Conservation (phyloP, 2,888 invertebrate genomes). For the Agrotis segetum region DNA sequence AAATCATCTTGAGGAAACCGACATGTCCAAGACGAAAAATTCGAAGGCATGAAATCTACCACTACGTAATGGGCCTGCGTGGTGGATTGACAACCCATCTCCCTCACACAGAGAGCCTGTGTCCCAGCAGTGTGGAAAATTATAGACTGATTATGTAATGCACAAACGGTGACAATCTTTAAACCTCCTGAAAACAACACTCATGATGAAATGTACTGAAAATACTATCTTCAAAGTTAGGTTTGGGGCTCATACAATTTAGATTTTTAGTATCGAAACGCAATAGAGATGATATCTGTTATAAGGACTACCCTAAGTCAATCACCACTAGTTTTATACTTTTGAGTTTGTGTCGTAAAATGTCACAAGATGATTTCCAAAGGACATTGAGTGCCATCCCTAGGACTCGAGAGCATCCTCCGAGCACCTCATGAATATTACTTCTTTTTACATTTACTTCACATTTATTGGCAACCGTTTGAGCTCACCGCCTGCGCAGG, state of each 20-base stretch:
- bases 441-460: conserved; percentile 82
- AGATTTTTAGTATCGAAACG: neutral
- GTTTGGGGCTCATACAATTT: neutral
- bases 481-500: conserved; percentile 80
- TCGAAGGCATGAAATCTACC: too few relatives aligned
- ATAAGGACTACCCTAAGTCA: neutral
- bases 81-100: too few relatives aligned
- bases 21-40: too few relatives aligned
- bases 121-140: too few relatives aligned
- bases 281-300: neutral
- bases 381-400: conserved; percentile 56
- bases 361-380: neutral
- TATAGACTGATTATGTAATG: too few relatives aligned
- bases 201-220: too few relatives aligned
- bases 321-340: too few relatives aligned
- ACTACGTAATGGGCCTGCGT: too few relatives aligned
- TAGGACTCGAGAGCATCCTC: conserved; percentile 68
- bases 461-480: conserved; percentile 83
- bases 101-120: too few relatives aligned
- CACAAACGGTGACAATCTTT: too few relatives aligned
- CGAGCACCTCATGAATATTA: conserved; percentile 83
- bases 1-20: too few relatives aligned
- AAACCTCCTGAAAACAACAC: neutral
- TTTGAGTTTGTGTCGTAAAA: neutral
- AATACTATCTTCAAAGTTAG: neutral